Conservation (phyloP, 2,797 vertebrate genomes). For the Platalea minor region DNA sequence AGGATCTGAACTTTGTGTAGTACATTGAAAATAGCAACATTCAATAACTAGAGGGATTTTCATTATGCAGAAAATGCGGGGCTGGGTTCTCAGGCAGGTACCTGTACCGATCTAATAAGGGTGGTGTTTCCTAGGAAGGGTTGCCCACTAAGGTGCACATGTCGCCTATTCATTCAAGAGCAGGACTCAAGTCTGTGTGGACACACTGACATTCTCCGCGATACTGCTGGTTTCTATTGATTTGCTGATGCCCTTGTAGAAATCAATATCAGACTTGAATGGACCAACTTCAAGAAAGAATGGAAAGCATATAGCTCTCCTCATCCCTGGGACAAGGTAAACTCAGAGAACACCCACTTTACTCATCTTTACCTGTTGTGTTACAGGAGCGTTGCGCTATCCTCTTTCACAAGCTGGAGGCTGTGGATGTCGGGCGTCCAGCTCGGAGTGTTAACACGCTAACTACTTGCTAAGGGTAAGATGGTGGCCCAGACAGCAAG, state of each 20-base stretch:
- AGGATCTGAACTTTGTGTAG: background rate
- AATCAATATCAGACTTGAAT: background rate
- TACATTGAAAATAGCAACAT: background rate
- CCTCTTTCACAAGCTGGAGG: background rate
- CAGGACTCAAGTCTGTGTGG: background rate
- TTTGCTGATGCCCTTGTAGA: background rate
- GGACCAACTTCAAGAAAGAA: background rate
- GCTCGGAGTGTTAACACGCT: background rate
- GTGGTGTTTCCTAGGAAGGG: background rate
- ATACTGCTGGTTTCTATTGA: background rate
- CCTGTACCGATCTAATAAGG: background rate
- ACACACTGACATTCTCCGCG: background rate
- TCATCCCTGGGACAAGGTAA: background rate
- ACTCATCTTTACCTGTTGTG: background rate
- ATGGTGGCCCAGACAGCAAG: background rate
- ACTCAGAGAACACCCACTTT: background rate
- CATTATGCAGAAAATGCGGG: background rate
- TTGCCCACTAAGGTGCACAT: background rate
- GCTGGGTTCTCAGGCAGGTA: background rate
- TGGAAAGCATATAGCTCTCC: background rate
- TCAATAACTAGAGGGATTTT: background rate
- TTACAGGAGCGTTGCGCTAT: background rate
- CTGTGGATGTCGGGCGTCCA: accelerated
- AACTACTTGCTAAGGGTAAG: background rate
- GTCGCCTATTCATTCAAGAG: background rate